Percentiles rank a stretch among this genome's conserved stretches.
Evolutionary conservation across 2,113 vertebrate species (phyloP).

Genomic region (Morone saxatilis): DNA sequence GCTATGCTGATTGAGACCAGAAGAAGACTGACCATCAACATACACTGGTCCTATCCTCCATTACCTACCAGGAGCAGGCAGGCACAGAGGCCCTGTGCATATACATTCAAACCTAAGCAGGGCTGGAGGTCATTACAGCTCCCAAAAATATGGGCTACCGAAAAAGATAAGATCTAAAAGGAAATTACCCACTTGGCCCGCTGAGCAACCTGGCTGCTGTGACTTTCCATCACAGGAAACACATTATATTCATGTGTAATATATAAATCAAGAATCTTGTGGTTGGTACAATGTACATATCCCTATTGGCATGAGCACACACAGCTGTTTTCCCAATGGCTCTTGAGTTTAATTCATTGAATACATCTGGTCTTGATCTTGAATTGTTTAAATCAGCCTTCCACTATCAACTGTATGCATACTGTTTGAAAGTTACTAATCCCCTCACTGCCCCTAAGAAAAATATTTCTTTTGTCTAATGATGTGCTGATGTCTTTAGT

Average conservation of each 20-base stretch:
- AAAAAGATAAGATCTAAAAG: constrained; percentile 46
- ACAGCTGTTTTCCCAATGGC: constrained; percentile 1
- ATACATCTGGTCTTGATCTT: constrained; percentile 16
- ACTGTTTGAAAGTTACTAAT: constrained; percentile 53
- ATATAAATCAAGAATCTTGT: constrained; percentile 22
- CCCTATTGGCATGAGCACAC: background rate
- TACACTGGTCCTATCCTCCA: constrained; percentile 17
- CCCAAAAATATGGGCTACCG: constrained; percentile 33
- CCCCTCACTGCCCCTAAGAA: constrained; percentile 16
- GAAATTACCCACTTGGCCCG: constrained; percentile 11
- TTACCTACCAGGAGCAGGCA: constrained; percentile 23
- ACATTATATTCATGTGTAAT: constrained; percentile 24
- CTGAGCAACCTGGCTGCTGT: constrained; percentile 8
- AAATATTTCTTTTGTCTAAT: constrained; percentile 60
- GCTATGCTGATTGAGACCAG: constrained; percentile 26
- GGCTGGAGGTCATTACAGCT: constrained; percentile 45
- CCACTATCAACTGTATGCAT: constrained; percentile 4
- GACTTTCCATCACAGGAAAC: constrained; percentile 34
- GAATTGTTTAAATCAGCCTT: constrained; percentile 21
- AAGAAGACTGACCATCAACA: constrained; percentile 25
- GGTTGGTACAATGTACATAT: background rate
- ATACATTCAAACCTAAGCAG: constrained; percentile 5
- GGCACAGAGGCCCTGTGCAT: constrained; percentile 16
- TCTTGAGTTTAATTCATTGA: constrained; percentile 15
- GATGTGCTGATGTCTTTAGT: constrained; percentile 51